These are phyloP conservation scores for Dolomedes plantarius DNA, from an alignment of 2,888 invertebrate species.

Conservation along the genomic window DNA sequence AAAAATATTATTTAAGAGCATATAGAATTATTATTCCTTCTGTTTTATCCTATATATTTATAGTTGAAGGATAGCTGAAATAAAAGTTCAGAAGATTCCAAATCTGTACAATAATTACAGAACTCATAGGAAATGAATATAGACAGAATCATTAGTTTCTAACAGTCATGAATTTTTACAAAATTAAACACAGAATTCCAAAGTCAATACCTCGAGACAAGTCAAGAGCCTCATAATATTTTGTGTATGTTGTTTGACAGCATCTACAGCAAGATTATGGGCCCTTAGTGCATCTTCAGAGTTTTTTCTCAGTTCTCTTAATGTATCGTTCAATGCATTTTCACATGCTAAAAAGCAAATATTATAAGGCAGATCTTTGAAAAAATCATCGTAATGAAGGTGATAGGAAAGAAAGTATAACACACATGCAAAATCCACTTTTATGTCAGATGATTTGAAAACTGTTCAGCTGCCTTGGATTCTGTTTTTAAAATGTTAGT, in stretches of 20 bases:
- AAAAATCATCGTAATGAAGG: too few relatives aligned
- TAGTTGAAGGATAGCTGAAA: too few relatives aligned
- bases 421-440: constrained; percentile 45
- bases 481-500: constrained; percentile 36
- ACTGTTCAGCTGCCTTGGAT: constrained; percentile 27
- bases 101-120: too few relatives aligned
- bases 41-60: too few relatives aligned
- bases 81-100: too few relatives aligned
- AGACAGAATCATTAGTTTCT: too few relatives aligned
- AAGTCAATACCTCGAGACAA: constrained; percentile 45
- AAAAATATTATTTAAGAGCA: too few relatives aligned
- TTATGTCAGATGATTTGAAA: constrained; percentile 29
- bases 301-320: constrained; percentile 30
- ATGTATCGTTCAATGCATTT: constrained; percentile 50
- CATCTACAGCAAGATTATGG: constrained; percentile 31
- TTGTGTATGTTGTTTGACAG: constrained; percentile 48
- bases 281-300: constrained; percentile 70
- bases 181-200: too few relatives aligned
- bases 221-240: constrained; percentile 67
- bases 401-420: constrained; percentile 25
- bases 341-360: constrained; percentile 48
- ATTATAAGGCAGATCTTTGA: too few relatives aligned
- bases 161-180: too few relatives aligned
- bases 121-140: too few relatives aligned
- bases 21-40: too few relatives aligned